phyloP scores from a whole-genome alignment of 2,113 vertebrate species.

The Leptodactylus fuscus region DNA sequence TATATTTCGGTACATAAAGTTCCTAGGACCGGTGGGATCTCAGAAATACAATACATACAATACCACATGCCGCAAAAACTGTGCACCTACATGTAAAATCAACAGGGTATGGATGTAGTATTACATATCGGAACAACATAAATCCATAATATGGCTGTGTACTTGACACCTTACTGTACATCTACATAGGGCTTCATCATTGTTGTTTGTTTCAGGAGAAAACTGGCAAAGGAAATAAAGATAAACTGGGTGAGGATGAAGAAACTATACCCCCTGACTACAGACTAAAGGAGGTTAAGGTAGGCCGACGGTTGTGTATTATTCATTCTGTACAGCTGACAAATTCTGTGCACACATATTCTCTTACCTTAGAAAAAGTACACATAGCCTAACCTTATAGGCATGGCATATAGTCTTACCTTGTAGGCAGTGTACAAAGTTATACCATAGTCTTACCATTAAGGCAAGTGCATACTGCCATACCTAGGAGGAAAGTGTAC shows the following conservation, averaged over 20 bases:
- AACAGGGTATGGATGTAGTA: neutral
- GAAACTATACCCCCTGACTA: slow-evolving; percentile 77
- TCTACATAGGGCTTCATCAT: neutral
- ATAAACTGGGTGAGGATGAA: slow-evolving; percentile 79
- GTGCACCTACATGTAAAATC: no score
- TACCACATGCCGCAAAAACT: no score
- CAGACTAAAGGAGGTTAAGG: slow-evolving; percentile 71
- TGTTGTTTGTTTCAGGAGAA: slow-evolving; percentile 68
- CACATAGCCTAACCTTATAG: no score
- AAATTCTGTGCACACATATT: neutral
- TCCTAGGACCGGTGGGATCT: no score
- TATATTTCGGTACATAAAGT: no score
- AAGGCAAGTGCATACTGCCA: no score
- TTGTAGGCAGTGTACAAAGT: neutral
- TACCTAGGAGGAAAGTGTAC: no score
- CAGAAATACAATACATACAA: no score
- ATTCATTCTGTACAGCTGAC: neutral
- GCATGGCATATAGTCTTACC: no score
- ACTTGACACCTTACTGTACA: neutral
- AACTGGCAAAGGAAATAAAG: slow-evolving; percentile 66
- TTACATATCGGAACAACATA: neutral
- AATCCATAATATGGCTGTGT: neutral
- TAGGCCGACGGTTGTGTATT: slow-evolving; percentile 52
- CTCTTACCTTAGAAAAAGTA: no score
- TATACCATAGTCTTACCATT: neutral